These are phyloP conservation scores for Tetramorium parvispinum DNA, from an alignment of 1,140 invertebrate genomes.

Conservation along the genomic window DNA sequence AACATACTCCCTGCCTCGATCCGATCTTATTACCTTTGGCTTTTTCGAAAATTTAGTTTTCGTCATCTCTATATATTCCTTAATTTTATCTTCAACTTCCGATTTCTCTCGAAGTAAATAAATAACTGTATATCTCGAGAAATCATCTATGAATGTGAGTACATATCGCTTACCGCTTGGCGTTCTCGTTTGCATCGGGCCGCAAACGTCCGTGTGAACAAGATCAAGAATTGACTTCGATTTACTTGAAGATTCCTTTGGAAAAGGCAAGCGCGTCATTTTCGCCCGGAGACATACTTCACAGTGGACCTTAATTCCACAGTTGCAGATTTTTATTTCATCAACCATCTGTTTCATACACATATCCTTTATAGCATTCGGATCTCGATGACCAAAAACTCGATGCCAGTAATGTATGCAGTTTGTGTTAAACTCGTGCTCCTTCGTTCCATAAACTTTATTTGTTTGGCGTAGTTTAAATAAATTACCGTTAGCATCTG, in stretches of 20 bases:
- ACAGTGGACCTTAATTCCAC: background rate
- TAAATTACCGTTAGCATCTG: background rate
- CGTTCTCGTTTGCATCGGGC: background rate
- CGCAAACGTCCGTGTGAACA: conserved; percentile 66
- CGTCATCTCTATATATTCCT: conserved; percentile 62
- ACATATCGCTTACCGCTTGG: conserved; percentile 37
- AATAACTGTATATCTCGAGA: conserved; percentile 59
- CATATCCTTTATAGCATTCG: background rate
- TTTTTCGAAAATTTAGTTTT: conserved; percentile 60
- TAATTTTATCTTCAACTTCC: conserved; percentile 49
- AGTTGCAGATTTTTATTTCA: background rate
- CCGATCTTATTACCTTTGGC: conserved; percentile 71
- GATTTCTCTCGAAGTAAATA: conserved; percentile 65
- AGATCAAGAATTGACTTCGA: conserved; percentile 51
- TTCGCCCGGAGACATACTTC: background rate
- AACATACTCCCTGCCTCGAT: conserved; percentile 73
- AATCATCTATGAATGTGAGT: conserved; percentile 28
- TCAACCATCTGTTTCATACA: background rate
- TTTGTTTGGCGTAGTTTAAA: background rate
- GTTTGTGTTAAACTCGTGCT: background rate
- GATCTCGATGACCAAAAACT: background rate
- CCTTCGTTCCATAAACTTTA: background rate
- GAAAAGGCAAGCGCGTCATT: conserved; percentile 56
- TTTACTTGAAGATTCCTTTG: conserved; percentile 50
- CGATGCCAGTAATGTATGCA: background rate